Base-by-base conservation (phyloP, 2,797 vertebrate genomes). In the Poecilia velifera region DNA sequence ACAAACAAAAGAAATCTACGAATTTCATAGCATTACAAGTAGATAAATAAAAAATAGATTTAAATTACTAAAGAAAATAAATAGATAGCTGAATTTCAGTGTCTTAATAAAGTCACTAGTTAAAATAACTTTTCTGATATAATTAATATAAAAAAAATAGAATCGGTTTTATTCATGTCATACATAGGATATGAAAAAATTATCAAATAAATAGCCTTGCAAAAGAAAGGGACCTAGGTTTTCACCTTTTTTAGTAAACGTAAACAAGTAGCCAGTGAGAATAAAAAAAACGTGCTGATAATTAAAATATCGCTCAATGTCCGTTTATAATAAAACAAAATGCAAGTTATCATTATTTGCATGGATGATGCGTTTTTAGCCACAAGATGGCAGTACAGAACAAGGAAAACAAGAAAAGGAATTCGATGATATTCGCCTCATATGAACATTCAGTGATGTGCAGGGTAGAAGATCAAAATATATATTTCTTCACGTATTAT, bases 381-480 rank as follows among this genome's bases (percentile, higher is more conserved):
- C 94, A 92, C 90, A 85, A 2, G 89, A 89, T 86, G 94, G 92
- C 93, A 92, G 87, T 94, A 81, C 86, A 87, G 88, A 73, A 84
- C 86, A 78, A 36, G 43, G 53, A 45, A 57, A 76, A 25, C 46
- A 45, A 74, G 77, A n/a, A 10, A 9, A 31, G 72, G 0, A 25
- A 4, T 68, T 39, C 7, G n/a, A 3, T 1, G 22, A 70, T 8
- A n/a, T 36, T 34, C 68, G 3, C 12, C 22, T 71, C 6, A 14
- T 45, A 43, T 45, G 0, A 71, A 39, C 25, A 3, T 68, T 78
- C 0, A 76, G 0, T 70, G 0, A 77, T 47, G 36, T 36, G 39
- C 22, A 25, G 7, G 12, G 2, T 8, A n/a, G 25, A 71, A n/a
- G 25, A 16, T n/a, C 6, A 70, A 53, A 70, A n/a, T 1, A 41